Evolutionary conservation across 92 coral and sea anemone genomes (phyloP).

Genomic region (Epizoanthus ramosus): DNA sequence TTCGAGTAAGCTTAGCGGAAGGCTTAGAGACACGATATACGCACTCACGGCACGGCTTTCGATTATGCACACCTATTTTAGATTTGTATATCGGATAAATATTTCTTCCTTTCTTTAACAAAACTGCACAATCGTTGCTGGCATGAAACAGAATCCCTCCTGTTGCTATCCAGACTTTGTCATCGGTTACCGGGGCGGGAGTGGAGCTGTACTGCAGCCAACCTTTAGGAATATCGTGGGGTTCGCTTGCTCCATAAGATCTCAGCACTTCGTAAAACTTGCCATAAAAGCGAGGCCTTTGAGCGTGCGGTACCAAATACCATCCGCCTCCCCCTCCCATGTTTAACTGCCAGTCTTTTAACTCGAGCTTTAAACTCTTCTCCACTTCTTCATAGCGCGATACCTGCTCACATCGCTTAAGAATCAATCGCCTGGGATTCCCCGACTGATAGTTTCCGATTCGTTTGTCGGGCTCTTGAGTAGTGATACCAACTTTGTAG

Average conservation of each 20-base stretch:
- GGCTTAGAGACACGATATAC: background rate
- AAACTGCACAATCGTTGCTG: conserved; percentile 31
- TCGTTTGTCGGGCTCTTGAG: background rate
- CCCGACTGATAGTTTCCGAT: conserved; percentile 19
- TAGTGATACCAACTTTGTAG: conserved; percentile 22
- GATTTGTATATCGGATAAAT: conserved; percentile 39
- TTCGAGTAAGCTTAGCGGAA: conserved; percentile 20
- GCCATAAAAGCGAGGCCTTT: conserved; percentile 35
- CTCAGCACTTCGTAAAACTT: conserved; percentile 24
- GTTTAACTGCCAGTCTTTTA: conserved; percentile 22
- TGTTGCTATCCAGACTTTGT: conserved; percentile 40
- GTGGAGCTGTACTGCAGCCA: conserved; percentile 23
- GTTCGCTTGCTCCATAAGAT: conserved; percentile 2
- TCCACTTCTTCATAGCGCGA: conserved; percentile 14
- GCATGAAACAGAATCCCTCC: conserved; percentile 29
- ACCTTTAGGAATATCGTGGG: conserved; percentile 33
- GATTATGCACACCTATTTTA: conserved; percentile 20
- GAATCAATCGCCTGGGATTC: conserved; percentile 13
- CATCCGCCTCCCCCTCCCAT: background rate
- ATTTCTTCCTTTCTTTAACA: conserved; percentile 21
- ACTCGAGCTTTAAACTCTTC: conserved; percentile 22
- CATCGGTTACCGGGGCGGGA: conserved; percentile 9
- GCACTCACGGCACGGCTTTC: conserved; percentile 39
- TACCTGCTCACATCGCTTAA: conserved; percentile 28
- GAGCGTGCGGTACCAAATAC: conserved; percentile 14